These are phyloP conservation scores for Trogon melanurus DNA, from an alignment of 2,113 vertebrate species.

Conservation along the genomic window DNA sequence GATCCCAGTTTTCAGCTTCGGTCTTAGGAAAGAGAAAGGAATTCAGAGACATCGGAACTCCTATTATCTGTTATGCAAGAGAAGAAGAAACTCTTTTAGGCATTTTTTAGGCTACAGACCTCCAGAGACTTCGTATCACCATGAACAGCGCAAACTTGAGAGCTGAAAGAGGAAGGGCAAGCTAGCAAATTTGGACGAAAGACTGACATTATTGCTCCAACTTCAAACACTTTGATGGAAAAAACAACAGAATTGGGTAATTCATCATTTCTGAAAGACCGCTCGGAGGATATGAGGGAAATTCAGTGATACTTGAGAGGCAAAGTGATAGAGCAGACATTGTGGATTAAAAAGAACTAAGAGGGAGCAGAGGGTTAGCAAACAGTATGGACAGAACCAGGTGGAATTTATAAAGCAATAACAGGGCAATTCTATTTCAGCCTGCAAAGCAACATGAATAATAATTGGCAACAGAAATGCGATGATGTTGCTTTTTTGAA, in stretches of 20 bases:
- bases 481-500: background rate
- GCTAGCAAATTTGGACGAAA: background rate
- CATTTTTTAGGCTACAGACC: background rate
- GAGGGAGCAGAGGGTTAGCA: background rate
- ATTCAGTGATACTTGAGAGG: constrained; percentile 22
- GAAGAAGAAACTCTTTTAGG: background rate
- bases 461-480: background rate
- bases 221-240: constrained; percentile 5
- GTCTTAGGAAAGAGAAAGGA: background rate
- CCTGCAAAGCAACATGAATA: background rate
- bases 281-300: background rate
- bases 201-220: background rate
- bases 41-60: background rate
- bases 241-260: background rate
- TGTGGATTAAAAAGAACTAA: constrained; percentile 21
- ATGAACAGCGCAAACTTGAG: background rate
- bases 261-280: constrained; percentile 11
- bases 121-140: background rate
- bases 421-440: background rate
- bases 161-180: background rate
- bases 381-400: background rate
- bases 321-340: constrained; percentile 42
- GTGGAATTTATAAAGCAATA: constrained; percentile 3
- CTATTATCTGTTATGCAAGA: background rate
- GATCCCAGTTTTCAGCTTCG: background rate